Conservation (phyloP, 2,797 vertebrate genomes). For the Enteromius thamalakanensis region DNA sequence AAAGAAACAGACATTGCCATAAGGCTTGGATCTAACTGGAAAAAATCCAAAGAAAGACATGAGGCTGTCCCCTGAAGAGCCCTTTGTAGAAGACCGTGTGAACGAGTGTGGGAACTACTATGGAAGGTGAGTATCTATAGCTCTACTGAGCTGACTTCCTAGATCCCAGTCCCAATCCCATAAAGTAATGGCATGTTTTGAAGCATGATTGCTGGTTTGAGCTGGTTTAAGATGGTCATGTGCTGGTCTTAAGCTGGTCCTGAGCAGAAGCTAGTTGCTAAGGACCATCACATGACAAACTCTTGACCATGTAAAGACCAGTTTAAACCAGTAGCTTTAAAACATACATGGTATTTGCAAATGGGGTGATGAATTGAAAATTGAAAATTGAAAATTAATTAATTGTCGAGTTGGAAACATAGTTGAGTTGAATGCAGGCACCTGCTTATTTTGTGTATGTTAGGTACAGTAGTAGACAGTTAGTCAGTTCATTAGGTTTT, state of each 20-base stretch:
- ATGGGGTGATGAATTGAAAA: not conserved
- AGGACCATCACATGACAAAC: no score
- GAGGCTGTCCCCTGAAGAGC: not conserved
- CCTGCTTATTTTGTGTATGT: not conserved
- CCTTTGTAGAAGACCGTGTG: conserved; percentile 8
- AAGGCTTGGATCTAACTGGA: not conserved
- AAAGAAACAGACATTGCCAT: not conserved
- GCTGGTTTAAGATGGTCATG: no score
- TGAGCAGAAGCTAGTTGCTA: no score
- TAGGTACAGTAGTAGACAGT: not conserved
- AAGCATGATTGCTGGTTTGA: no score
- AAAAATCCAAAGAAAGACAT: not conserved
- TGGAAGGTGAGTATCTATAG: not conserved
- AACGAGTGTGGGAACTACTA: not conserved
- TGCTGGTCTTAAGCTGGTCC: no score
- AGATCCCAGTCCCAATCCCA: not conserved
- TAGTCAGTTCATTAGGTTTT: not conserved
- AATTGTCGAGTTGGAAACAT: not conserved
- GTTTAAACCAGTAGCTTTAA: no score
- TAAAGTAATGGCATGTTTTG: not conserved
- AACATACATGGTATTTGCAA: no score
- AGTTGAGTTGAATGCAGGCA: not conserved
- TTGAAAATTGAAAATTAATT: not conserved
- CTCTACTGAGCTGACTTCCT: not conserved
- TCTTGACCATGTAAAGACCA: no score